These are phyloP conservation scores for Corbicula japonica DNA, from an alignment of 2,888 invertebrate species.

Conservation along the genomic window DNA sequence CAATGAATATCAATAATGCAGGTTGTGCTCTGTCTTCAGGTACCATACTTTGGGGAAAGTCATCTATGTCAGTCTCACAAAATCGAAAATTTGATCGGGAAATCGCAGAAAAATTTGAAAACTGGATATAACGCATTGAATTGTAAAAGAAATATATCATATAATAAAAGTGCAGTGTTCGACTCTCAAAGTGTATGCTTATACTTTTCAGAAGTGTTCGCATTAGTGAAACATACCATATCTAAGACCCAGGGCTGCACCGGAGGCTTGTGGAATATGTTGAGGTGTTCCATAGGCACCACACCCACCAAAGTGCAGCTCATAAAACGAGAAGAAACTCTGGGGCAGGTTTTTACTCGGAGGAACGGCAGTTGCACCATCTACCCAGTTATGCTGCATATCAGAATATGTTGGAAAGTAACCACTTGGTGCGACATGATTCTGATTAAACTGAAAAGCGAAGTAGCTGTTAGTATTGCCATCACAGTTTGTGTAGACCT, in stretches of 20 bases:
- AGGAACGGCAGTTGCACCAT: slow-evolving; percentile 16
- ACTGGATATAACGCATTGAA: too few relatives aligned
- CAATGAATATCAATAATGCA: too few relatives aligned
- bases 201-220: too few relatives aligned
- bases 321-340: slow-evolving; percentile 39
- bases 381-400: slow-evolving; percentile 40
- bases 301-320: slow-evolving; percentile 55
- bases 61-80: too few relatives aligned
- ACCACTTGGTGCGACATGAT: slow-evolving; percentile 9
- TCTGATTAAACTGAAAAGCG: slow-evolving; percentile 42
- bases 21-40: too few relatives aligned
- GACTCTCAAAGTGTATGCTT: too few relatives aligned
- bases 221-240: slow-evolving; percentile 29
- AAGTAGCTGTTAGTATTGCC: slow-evolving; percentile 51
- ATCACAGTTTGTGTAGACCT: slow-evolving; percentile 53
- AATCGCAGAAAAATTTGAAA: too few relatives aligned
- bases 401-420: slow-evolving; percentile 34
- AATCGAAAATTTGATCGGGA: too few relatives aligned
- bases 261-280: slow-evolving; percentile 21
- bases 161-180: too few relatives aligned
- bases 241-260: slow-evolving; percentile 35
- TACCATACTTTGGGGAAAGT: too few relatives aligned
- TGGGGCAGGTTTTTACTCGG: slow-evolving; percentile 23
- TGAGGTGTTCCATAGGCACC: slow-evolving; percentile 49
- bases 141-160: too few relatives aligned